Conservation (phyloP, 2,888 invertebrate species). For the Euproctis similis region DNA sequence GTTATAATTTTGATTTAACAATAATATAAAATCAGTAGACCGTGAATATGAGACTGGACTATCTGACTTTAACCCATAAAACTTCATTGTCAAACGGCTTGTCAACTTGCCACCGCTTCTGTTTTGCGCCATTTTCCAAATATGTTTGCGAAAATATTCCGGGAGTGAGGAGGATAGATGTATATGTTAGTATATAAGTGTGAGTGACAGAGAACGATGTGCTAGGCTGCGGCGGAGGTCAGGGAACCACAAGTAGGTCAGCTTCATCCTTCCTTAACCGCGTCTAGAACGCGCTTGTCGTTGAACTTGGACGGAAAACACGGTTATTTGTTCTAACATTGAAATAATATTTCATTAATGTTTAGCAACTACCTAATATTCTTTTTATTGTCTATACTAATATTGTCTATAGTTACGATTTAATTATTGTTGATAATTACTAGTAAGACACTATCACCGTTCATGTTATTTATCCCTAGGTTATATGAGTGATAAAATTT, state of each 20-base stretch:
- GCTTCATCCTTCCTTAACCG: conserved; percentile 66
- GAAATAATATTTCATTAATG: conserved; percentile 21
- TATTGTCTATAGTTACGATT: too few relatives aligned
- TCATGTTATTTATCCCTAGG: too few relatives aligned
- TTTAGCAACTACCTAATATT: too few relatives aligned
- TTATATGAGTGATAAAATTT: too few relatives aligned
- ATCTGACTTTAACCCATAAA: conserved; percentile 35
- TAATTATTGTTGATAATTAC: too few relatives aligned
- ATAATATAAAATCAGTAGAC: too few relatives aligned
- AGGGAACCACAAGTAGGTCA: conserved; percentile 74
- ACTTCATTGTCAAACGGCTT: conserved; percentile 47
- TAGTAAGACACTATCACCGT: too few relatives aligned
- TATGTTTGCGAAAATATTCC: conserved; percentile 71
- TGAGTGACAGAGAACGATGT: conserved; percentile 39
- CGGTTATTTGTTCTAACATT: conserved; percentile 54
- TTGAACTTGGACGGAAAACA: conserved; percentile 72
- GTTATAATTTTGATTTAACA: too few relatives aligned
- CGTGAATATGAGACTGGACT: conserved; percentile 2
- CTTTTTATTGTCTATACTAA: too few relatives aligned
- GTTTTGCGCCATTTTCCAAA: conserved; percentile 61
- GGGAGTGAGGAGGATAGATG: conserved; percentile 53
- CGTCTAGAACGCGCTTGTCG: conserved; percentile 44
- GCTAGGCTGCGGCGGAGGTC: conserved; percentile 70
- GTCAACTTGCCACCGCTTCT: conserved; percentile 41
- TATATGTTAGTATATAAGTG: conserved; percentile 2